These are phyloP conservation scores for Nesogale talazaci DNA, from an alignment of 2,113 vertebrate genomes.

Conservation along the genomic window DNA sequence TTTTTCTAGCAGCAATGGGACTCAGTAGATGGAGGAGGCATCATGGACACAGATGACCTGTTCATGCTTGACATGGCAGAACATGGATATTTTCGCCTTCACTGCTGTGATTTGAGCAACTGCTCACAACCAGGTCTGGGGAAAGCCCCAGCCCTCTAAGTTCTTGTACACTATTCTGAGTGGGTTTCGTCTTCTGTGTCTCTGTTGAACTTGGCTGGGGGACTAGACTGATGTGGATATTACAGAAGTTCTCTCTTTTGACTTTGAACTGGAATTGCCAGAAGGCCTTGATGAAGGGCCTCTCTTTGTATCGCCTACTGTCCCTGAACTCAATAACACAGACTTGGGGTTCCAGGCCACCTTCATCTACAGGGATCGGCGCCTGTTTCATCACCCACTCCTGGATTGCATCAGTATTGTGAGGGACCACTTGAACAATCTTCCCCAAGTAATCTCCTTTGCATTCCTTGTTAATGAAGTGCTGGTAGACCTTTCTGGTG, in stretches of 20 bases:
- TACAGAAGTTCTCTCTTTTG: slow-evolving; percentile 97
- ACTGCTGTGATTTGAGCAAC: too few relatives aligned
- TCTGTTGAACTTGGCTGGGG: too few relatives aligned
- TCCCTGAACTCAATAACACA: slow-evolving; percentile 98
- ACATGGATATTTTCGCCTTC: too few relatives aligned
- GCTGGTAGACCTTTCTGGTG: slow-evolving; percentile 98
- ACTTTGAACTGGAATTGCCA: slow-evolving; percentile 99
- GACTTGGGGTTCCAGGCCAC: slow-evolving; percentile 95
- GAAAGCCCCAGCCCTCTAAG: too few relatives aligned
- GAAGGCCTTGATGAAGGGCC: slow-evolving; percentile 99
- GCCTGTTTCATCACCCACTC: slow-evolving; percentile 98
- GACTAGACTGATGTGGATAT: slow-evolving; percentile 97
- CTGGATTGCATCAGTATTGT: slow-evolving; percentile 98
- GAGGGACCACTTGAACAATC: slow-evolving; percentile 98
- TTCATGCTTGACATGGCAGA: too few relatives aligned
- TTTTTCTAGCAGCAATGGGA: too few relatives aligned
- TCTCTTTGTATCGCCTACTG: slow-evolving; percentile 98
- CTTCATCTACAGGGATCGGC: slow-evolving; percentile 93
- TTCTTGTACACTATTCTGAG: too few relatives aligned
- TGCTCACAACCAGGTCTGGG: too few relatives aligned
- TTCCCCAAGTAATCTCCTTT: slow-evolving; percentile 97
- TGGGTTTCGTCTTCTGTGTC: too few relatives aligned
- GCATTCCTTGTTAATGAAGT: slow-evolving; percentile 98
- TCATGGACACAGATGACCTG: too few relatives aligned
- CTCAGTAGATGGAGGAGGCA: too few relatives aligned